These are phyloP conservation scores for Eupithecia abbreviata DNA, from an alignment of 2,888 invertebrate species.

Conservation along the genomic window DNA sequence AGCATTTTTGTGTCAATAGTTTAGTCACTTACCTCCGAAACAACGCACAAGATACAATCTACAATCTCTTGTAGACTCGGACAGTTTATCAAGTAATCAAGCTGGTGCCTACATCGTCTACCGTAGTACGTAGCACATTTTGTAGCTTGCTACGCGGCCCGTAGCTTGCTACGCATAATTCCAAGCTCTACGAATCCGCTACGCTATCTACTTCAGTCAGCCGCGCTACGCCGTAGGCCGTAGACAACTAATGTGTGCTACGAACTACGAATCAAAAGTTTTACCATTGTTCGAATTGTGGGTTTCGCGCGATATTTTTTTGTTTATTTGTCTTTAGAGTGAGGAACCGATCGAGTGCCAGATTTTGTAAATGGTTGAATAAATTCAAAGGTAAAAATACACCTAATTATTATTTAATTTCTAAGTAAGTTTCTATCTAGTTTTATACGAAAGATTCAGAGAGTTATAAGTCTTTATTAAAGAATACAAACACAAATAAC, in stretches of 20 bases:
- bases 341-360: background rate
- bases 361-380: background rate
- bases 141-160: background rate
- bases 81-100: too few relatives aligned
- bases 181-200: background rate
- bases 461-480: too few relatives aligned
- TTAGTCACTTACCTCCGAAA: too few relatives aligned
- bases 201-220: conserved; percentile 5
- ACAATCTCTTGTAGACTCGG: too few relatives aligned
- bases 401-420: background rate
- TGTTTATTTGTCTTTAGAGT: background rate
- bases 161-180: background rate
- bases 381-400: background rate
- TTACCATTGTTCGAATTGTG: background rate
- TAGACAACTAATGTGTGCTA: conserved; percentile 8
- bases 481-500: too few relatives aligned
- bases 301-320: background rate
- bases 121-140: too few relatives aligned
- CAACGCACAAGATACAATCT: too few relatives aligned
- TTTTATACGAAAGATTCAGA: too few relatives aligned
- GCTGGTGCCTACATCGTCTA: too few relatives aligned
- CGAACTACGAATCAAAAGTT: background rate
- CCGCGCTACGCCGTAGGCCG: conserved; percentile 13
- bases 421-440: background rate
- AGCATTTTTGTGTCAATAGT: too few relatives aligned